Base-by-base conservation (phyloP, 2,888 invertebrate species). In the Ectemnius lituratus region DNA sequence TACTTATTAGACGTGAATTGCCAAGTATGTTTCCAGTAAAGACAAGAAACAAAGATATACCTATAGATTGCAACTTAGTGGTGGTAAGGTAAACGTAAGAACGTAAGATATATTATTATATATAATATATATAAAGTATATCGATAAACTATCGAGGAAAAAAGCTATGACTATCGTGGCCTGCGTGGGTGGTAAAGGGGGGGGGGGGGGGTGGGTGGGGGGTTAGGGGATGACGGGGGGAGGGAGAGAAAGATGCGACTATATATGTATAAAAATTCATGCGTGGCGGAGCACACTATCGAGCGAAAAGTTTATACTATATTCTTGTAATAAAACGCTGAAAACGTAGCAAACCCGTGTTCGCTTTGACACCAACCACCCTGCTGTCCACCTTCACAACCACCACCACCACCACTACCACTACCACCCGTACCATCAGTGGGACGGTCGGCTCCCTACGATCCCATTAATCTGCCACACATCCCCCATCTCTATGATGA, bases 1-100 rank as follows among this genome's bases (percentile, higher is more conserved):
- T 88, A 89, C 87, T 88, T 87, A 89, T 89, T 90, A 90, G 89
- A 90, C 89, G 88, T 90, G 87, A 90, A 88, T 86, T 90, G 90
- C 90, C 90, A 89, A 90, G 88, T 90, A 89, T 88, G 88, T 90
- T 90, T 90, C 87, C 88, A 89, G 86, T 89, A 86, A 88, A 84
- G 79, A 75, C 80, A 69, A 80, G 68, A 59, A 78, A 64, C 70
- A 77, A 68, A 65, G 79, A 81, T 81, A 83, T 84, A 85, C 82
- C 78, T 84, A 86, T 87, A 86, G 86, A 83, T 85, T 83, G 85
- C 82, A 81, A 85, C 79, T 87, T 85, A 86, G 86, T 82, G 73
- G 79, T 83, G 85, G 82, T 84, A 83, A 84, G 84, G 76, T 82
- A 75, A 83, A 84, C 77, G 77, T 82, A 84, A 79, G 80, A 81